Evolutionary conservation across 2,888 invertebrate genomes (phyloP), one percentile per base, ranked within the genome.

Genomic region (Notocelia uddmanniana): DNA sequence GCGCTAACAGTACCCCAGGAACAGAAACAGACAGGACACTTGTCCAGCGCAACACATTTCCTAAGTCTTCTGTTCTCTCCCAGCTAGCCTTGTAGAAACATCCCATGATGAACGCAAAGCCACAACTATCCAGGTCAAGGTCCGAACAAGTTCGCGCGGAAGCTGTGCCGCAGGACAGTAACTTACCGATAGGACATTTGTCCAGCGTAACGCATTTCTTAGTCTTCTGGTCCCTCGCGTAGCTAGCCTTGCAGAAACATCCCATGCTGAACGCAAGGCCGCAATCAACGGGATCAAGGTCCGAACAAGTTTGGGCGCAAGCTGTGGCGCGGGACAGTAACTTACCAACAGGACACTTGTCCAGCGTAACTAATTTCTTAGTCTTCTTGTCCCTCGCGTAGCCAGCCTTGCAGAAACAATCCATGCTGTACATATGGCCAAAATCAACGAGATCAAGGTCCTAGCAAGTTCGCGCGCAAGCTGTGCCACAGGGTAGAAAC

Each of bases 1-100:
- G n/a, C n/a, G n/a, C n/a, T n/a, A n/a, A n/a, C n/a, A n/a, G n/a
- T n/a, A n/a, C n/a, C n/a, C n/a, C n/a, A n/a, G n/a, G n/a, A n/a
- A n/a, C n/a, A n/a, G n/a, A 85, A 74, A 92, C 92, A 89, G 76
- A 75, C 76, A 23, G 92, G 88, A 74, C 92, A 93, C 6, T 90
- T 81, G 18, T 91, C 37, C 13, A 41, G 41, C 41, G 13, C 8
- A 41, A 41, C 41, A 41, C 13, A 41, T 41, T 41, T 2, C 41
- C 8, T 19, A n/a, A 54, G 3, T 26, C 0, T 26, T 15, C 26
- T 89, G 88, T 23, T 93, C 90, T 2, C 89, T 77, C 2, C 92
- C 87, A 91, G 0, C 90, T 90, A 8, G 86, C 76, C 70, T 88
- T 89, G 79, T 93, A 93, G 84, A 91, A 91, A 79, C 93, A 93